Evolutionary conservation across 2,888 invertebrate species (phyloP).

Genomic region (Heliconius ismenius): DNA sequence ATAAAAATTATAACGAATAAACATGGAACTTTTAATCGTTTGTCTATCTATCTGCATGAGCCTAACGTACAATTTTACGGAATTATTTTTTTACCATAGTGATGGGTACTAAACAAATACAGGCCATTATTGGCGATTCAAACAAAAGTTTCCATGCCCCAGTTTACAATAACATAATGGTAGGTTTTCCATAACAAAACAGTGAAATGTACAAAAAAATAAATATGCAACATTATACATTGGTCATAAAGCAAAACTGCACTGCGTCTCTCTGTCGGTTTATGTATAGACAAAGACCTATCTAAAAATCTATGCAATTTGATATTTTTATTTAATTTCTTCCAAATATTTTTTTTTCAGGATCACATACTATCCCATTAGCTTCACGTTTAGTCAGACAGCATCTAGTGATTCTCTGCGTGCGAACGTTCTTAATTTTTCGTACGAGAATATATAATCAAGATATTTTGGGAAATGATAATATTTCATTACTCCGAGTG

Average conservation of each 20-base stretch:
- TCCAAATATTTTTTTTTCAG: neutral
- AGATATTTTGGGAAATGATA: neutral
- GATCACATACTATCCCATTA: too few relatives aligned
- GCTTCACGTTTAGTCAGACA: neutral
- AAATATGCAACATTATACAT: constrained; percentile 2
- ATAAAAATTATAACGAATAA: neutral
- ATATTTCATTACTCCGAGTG: neutral
- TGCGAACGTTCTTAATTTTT: too few relatives aligned
- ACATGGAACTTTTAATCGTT: neutral
- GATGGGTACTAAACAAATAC: constrained; percentile 25
- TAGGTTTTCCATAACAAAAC: constrained; percentile 28
- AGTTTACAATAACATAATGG: constrained; percentile 39
- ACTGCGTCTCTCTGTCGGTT: neutral
- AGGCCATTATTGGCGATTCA: constrained; percentile 17
- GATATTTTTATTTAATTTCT: neutral
- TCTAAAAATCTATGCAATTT: neutral
- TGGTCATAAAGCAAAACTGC: constrained; percentile 2
- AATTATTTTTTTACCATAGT: constrained; percentile 18
- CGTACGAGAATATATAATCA: too few relatives aligned
- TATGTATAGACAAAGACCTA: neutral
- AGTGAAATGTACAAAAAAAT: constrained; percentile 4
- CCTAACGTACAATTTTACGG: constrained; percentile 3
- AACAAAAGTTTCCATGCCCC: constrained; percentile 47
- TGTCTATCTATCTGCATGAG: neutral
- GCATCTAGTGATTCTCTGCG: neutral